Percentiles rank a stretch among this genome's conserved stretches.
phyloP scores from a whole-genome alignment of 2,888 invertebrate species.

The Hirtodrosophila histrioides region DNA sequence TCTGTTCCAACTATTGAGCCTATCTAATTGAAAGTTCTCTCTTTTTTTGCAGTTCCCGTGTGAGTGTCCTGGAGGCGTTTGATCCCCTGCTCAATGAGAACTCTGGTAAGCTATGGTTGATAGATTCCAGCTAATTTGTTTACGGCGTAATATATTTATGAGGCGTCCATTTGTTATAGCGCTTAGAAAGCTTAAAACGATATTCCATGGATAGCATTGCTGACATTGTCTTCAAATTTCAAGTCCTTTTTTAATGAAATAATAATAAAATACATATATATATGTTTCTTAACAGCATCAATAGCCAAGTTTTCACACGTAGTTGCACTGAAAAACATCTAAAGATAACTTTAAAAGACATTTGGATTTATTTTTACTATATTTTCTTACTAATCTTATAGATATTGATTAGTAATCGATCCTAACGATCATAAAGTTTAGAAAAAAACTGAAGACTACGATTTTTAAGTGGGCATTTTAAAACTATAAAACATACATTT shows the following conservation, averaged over 20 bases:
- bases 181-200: slow-evolving; percentile 20
- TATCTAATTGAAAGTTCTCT: slow-evolving; percentile 5
- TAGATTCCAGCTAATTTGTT: neutral
- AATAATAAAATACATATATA: slow-evolving; percentile 9
- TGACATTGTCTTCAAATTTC: slow-evolving; percentile 13
- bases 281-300: too few species aligned
- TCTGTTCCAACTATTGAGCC: neutral
- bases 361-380: too few species aligned
- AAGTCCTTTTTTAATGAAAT: slow-evolving; percentile 3
- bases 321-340: too few species aligned
- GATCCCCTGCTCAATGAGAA: slow-evolving; percentile 91
- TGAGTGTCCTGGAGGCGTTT: slow-evolving; percentile 91
- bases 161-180: slow-evolving; percentile 30
- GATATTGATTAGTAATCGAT: too few species aligned
- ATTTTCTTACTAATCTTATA: too few species aligned
- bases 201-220: slow-evolving; percentile 15
- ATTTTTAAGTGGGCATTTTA: too few species aligned
- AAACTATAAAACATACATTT: too few species aligned
- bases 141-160: slow-evolving; percentile 4
- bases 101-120: slow-evolving; percentile 56
- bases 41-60: slow-evolving; percentile 79
- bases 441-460: too few species aligned
- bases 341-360: too few species aligned
- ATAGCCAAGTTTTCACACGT: too few species aligned
- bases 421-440: too few species aligned